phyloP scores from a whole-genome alignment of 2,797 vertebrate genomes.

The Microctenopoma steveboyesi region DNA sequence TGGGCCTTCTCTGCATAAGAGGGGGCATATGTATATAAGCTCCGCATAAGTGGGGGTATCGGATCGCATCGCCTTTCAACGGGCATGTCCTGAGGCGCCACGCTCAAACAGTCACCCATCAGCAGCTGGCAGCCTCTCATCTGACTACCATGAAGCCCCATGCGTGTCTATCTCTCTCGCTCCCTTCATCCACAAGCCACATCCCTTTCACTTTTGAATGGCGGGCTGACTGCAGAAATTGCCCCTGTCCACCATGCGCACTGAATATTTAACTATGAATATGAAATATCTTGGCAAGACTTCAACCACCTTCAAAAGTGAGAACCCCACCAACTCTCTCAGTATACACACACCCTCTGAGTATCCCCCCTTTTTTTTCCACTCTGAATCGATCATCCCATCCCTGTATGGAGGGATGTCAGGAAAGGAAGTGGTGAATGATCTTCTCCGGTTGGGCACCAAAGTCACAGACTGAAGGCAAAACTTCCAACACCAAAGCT shows the following conservation, averaged over 20 bases:
- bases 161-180: conserved; percentile 68
- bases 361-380: conserved; percentile 37
- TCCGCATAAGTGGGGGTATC: conserved; percentile 77
- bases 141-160: conserved; percentile 85
- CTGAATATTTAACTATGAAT: conserved; percentile 78
- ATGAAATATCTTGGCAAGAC: conserved; percentile 74
- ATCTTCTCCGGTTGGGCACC: conserved; percentile 61
- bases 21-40: conserved; percentile 75
- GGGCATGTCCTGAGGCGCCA: conserved; percentile 82
- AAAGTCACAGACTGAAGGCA: conserved; percentile 58
- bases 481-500: conserved; percentile 42
- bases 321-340: conserved; percentile 50
- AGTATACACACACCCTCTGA: conserved; percentile 31
- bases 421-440: conserved; percentile 57
- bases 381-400: conserved; percentile 63
- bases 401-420: conserved; percentile 58
- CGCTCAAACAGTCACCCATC: conserved; percentile 82
- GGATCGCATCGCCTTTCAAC: conserved; percentile 79
- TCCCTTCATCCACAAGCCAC: conserved; percentile 74
- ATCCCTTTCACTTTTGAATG: conserved; percentile 78
- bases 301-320: conserved; percentile 72
- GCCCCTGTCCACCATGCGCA: conserved; percentile 73
- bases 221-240: conserved; percentile 78
- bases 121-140: conserved; percentile 81
- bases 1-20: conserved; percentile 69